Base-by-base conservation (phyloP, 2,888 invertebrate genomes). In the Drosophila borealis region DNA sequence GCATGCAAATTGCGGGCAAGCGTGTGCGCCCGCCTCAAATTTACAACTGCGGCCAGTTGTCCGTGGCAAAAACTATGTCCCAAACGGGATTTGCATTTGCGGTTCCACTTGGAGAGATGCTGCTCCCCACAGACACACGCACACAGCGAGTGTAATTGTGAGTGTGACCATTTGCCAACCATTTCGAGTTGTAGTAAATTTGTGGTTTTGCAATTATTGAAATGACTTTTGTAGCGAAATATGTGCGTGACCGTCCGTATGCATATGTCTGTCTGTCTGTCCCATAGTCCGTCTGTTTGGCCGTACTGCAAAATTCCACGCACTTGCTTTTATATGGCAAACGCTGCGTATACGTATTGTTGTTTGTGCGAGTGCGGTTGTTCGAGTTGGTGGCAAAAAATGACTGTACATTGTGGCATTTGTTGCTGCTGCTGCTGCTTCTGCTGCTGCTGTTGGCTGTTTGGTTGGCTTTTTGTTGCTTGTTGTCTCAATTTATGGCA, bases 161-260 rank as follows among this genome's bases (percentile, higher is more conserved):
- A 37, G 46, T 65, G 80, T 70, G 81, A 79, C 74, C 82, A 81
- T 79, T 75, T 75, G 75, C 75, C 75, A 68, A 64, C 80, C 70
- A 75, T 84, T 88, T 80, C 84, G 82, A 83, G 88, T 83, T 83
- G 88, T 83, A 91, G 91, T 91, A 88, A 90, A 91, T 91, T 91
- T 91, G 90, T 90, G 90, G 90, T 90, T 91, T 91, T 87, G 90
- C 81, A 91, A 91, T 91, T 91, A 91, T 91, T 90, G 91, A 91
- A 91, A 91, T 91, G 90, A 90, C 90, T 90, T 80, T 84, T 79
- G 66, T 84, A 50, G 60, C 76, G 51, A 70, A 73, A 68, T 76
- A 68, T 79, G 74, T 77, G 69, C 53, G 78, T 72, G 80, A 69
- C 74, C 71, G 60, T 70, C 42, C 66, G 56, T 29, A 19, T 13